Conservation (phyloP, 2,797 vertebrate species). For the Poecilia gillii region DNA sequence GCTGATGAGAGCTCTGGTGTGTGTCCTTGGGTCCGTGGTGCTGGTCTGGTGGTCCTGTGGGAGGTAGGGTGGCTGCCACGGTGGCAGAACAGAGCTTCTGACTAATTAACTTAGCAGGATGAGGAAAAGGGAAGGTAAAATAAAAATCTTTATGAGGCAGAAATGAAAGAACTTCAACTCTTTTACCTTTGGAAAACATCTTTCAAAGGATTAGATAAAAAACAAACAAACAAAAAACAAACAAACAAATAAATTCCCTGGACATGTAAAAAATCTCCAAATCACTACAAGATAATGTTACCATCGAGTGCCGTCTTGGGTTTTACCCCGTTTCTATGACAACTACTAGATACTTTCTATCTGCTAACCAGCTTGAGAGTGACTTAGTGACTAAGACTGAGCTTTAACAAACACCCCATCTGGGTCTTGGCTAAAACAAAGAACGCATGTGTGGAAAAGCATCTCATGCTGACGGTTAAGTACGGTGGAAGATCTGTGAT, state of each 20-base stretch:
- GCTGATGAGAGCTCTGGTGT: slow-evolving; percentile 69
- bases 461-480: background rate
- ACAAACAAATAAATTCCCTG: background rate
- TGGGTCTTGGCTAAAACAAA: background rate
- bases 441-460: background rate
- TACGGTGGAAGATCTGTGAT: background rate
- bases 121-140: slow-evolving; percentile 3
- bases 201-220: background rate
- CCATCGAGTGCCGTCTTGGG: background rate
- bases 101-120: slow-evolving; percentile 44
- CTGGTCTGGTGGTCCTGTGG: slow-evolving; percentile 33
- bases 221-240: too few species aligned
- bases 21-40: slow-evolving; percentile 47
- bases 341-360: background rate
- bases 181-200: background rate
- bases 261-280: background rate
- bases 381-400: background rate
- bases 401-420: background rate
- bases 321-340: background rate
- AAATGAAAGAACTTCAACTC: slow-evolving; percentile 13
- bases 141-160: slow-evolving; percentile 8
- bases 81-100: slow-evolving; percentile 29
- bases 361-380: background rate
- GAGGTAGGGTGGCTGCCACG: slow-evolving; percentile 27
- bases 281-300: background rate